Evolutionary conservation across 2,797 vertebrate species (phyloP), one percentile per base, ranked within the genome.

Genomic region (Sebastes dallii): DNA sequence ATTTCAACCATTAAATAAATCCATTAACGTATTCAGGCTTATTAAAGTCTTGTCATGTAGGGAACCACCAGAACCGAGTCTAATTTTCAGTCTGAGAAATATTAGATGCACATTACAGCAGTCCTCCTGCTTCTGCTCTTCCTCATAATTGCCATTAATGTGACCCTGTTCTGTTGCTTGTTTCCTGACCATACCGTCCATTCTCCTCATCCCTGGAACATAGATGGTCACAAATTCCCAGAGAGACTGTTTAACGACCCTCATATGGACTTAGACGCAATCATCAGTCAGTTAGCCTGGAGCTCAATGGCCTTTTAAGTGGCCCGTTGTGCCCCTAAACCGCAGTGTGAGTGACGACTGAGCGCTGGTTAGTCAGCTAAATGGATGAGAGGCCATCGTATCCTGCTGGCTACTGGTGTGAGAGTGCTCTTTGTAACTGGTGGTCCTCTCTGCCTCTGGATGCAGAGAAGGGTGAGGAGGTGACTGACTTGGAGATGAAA

Each of bases 231-330:
- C 82, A 66, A 68, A 89, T 85, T 87, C 83, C 80, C 88, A 14
- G 34, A 84, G 81, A 85, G 86, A 72, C 82, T 10, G 30, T 91
- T 88, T 85, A 90, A 91, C 2, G 52, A 66, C 84, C 72, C 65
- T 86, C 82, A 27, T 32, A 59, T 83, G 75, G 74, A 20, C 89
- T 18, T 20, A 59, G 76, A 75, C 55, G 8, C 73, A 22, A 78
- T 89, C 90, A 90, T 70, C 64, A 80, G 84, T 73, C 84, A 1
- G 80, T 90, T 75, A 88, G 75, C 84, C 77, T 61, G 56, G 29
- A 82, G 85, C 78, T 77, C 65, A 18, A 50, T 72, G 42, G 84
- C 66, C 75, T 78, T 80, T 79, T 84, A 87, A 91, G 77, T 77
- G 84, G 73, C 18, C 78, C 72, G 55, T 66, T 71, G 56, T 83